Evolutionary conservation across 2,113 vertebrate genomes (phyloP).

Genomic region (Archilochus colubris): DNA sequence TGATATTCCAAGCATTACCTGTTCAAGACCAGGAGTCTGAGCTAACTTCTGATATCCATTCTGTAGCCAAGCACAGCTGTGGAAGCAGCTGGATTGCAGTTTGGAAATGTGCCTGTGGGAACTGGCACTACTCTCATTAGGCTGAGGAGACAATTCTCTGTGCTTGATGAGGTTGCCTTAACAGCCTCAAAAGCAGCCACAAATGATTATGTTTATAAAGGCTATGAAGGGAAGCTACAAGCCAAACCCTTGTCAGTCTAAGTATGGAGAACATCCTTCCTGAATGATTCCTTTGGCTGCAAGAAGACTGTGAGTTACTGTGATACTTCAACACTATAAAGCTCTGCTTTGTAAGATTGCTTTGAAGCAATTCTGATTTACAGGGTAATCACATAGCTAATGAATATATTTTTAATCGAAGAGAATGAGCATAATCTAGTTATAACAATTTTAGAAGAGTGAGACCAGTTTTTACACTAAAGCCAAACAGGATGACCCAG

Average conservation of each 20-base stretch:
- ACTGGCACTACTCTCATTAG: neutral
- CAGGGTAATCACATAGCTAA: slow-evolving; percentile 2
- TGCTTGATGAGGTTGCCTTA: neutral
- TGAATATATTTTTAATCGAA: neutral
- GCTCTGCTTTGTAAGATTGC: neutral
- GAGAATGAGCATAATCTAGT: neutral
- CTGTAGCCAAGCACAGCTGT: neutral
- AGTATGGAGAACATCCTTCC: neutral
- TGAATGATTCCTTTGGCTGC: neutral
- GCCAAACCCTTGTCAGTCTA: neutral
- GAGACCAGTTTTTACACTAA: neutral
- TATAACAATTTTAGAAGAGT: neutral
- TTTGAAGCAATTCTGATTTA: slow-evolving; percentile 26
- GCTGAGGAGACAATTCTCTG: neutral
- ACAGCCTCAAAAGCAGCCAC: neutral
- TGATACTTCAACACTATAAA: neutral
- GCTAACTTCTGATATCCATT: neutral
- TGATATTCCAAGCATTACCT: neutral
- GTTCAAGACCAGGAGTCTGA: neutral
- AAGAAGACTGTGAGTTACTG: neutral
- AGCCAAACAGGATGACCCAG: neutral
- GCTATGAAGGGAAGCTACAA: neutral
- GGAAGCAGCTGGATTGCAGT: neutral
- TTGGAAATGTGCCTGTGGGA: neutral
- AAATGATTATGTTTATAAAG: neutral